Percentiles rank a stretch among this genome's conserved stretches.
These are phyloP conservation scores for Platorchestia sp. DNA, from an alignment of 1,140 invertebrate genomes.

Conservation along the genomic window DNA sequence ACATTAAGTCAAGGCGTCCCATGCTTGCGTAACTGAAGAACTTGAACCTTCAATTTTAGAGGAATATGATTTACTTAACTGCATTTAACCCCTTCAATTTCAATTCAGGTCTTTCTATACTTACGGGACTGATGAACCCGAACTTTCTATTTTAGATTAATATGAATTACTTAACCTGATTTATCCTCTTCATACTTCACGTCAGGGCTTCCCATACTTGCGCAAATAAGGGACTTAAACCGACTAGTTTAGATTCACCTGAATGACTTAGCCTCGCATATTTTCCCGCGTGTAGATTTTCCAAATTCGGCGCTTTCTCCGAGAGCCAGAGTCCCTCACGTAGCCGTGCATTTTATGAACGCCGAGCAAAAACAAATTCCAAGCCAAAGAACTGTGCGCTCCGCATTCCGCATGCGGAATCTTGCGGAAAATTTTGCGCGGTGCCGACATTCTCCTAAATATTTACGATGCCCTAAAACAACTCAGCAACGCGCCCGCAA, in stretches of 20 bases:
- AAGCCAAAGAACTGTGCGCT: constrained; percentile 33
- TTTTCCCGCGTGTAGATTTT: neutral
- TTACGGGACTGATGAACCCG: too few species aligned
- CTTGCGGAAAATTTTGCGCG: constrained; percentile 42
- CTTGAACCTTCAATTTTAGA: neutral
- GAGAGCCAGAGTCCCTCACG: neutral
- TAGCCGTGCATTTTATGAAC: neutral
- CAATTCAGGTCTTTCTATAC: too few species aligned
- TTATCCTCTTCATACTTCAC: too few species aligned
- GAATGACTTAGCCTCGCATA: neutral
- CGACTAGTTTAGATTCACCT: neutral
- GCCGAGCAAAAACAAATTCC: neutral
- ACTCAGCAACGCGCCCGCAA: constrained; percentile 30
- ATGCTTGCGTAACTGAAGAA: neutral
- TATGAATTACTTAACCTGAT: too few species aligned
- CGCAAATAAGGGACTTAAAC: neutral
- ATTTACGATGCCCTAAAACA: constrained; percentile 55
- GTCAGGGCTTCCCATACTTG: neutral
- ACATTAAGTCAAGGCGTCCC: too few species aligned
- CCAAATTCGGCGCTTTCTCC: neutral
- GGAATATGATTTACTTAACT: neutral
- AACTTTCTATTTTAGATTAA: too few species aligned
- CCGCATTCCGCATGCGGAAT: constrained; percentile 40
- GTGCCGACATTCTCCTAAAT: constrained; percentile 54
- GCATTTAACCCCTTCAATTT: too few species aligned